A percentile compares a stretch with the other conserved stretches of the same genome.
Conservation (phyloP, 2,888 invertebrate species). For the Azorinus chamasolen region DNA sequence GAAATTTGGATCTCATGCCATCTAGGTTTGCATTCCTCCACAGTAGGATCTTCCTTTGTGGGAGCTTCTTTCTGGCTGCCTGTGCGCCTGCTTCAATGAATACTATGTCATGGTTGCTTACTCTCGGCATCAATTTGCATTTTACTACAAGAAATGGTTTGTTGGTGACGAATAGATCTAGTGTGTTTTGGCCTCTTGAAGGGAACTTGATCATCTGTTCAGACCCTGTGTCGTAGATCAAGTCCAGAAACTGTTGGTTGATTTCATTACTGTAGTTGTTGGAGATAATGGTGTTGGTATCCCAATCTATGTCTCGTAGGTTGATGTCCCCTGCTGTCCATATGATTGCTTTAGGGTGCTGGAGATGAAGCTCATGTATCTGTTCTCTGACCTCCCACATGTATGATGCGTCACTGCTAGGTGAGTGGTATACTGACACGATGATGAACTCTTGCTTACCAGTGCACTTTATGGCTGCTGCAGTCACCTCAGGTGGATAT, state of each 20-base stretch:
- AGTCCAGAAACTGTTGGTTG: slow-evolving; percentile 4
- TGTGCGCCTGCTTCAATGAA: not conserved
- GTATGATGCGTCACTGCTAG: too few relatives aligned
- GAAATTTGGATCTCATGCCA: not conserved
- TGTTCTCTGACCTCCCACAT: too few relatives aligned
- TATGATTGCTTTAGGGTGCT: too few relatives aligned
- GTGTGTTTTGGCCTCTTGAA: slow-evolving; percentile 6
- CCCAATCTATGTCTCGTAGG: too few relatives aligned
- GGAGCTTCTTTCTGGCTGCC: not conserved
- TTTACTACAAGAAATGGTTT: slow-evolving; percentile 13
- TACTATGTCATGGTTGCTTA: slow-evolving; percentile 26
- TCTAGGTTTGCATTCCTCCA: slow-evolving; percentile 31
- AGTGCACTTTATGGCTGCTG: too few relatives aligned
- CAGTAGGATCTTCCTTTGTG: slow-evolving; percentile 12
- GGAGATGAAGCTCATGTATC: too few relatives aligned
- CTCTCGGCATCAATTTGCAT: slow-evolving; percentile 11
- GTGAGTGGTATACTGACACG: not conserved
- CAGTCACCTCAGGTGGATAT: not conserved
- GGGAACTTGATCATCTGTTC: slow-evolving; percentile 24
- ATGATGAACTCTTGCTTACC: too few relatives aligned
- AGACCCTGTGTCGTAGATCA: slow-evolving; percentile 4
- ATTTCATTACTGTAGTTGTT: not conserved
- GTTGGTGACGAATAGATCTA: slow-evolving; percentile 31
- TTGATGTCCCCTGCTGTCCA: not conserved
- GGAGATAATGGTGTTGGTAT: slow-evolving; percentile 4